Conservation (phyloP, 1,140 invertebrate genomes). For the Sycophila sp. region DNA sequence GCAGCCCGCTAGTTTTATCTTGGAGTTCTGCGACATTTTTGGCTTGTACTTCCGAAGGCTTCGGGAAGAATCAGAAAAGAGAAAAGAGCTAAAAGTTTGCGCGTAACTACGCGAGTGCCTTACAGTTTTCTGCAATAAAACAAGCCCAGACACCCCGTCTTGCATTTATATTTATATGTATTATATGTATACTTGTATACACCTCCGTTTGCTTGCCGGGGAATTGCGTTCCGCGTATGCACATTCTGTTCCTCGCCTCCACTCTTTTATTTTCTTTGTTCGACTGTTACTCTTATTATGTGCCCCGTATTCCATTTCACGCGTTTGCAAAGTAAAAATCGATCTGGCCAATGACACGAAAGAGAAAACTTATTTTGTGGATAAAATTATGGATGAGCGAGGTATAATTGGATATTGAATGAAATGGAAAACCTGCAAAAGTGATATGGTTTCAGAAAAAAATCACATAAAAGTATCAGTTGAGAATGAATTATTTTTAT, state of each 20-base stretch:
- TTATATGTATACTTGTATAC: not conserved
- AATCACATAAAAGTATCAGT: too few species aligned
- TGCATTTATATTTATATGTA: not conserved
- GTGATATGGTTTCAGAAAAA: too few species aligned
- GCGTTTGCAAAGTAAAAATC: too few species aligned
- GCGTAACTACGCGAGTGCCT: not conserved
- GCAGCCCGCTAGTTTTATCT: conserved; percentile 20
- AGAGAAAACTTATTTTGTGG: conserved; percentile 38
- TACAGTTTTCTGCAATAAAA: conserved; percentile 3
- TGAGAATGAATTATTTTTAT: too few species aligned
- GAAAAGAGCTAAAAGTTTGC: too few species aligned
- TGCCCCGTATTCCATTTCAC: not conserved
- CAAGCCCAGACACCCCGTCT: not conserved
- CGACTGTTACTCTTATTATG: conserved; percentile 2
- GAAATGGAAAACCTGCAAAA: too few species aligned
- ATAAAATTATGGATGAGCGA: too few species aligned
- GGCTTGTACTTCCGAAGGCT: not conserved
- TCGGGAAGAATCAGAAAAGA: conserved; percentile 21
- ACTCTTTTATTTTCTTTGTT: not conserved
- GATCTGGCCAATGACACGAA: too few species aligned
- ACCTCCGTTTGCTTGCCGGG: too few species aligned
- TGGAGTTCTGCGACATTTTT: conserved; percentile 18
- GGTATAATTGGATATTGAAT: too few species aligned
- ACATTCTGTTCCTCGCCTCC: not conserved
- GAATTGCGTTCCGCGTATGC: not conserved